Conservation (phyloP, 1,140 invertebrate species). For the Lithobius niger region DNA sequence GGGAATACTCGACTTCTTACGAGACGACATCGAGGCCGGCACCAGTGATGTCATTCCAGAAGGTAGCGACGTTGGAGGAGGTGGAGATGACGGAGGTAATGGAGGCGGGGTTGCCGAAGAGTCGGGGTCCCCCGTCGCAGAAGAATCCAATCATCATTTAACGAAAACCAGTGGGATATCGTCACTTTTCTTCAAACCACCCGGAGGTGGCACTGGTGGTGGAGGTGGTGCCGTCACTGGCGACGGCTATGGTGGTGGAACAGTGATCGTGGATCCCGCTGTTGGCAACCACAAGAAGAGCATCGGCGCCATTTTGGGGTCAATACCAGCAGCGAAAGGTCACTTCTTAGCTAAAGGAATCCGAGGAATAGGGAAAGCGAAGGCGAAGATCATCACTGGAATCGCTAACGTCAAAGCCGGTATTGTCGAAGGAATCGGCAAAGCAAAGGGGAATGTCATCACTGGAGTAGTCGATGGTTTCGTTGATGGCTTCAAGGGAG, state of each 20-base stretch:
- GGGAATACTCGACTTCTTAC: no score
- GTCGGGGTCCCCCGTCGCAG: no score
- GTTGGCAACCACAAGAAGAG: not conserved
- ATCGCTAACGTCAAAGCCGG: slow-evolving; percentile 5
- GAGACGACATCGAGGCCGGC: no score
- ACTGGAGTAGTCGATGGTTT: not conserved
- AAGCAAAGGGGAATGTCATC: slow-evolving; percentile 2
- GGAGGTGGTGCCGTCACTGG: not conserved
- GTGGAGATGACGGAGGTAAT: no score
- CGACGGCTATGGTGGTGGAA: not conserved
- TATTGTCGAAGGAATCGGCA: slow-evolving; percentile 4
- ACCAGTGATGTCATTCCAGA: no score
- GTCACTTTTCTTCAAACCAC: no score
- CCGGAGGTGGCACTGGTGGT: not conserved
- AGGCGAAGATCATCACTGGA: not conserved
- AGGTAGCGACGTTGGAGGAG: no score
- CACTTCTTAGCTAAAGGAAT: slow-evolving; percentile 1
- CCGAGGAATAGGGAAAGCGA: not conserved
- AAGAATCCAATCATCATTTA: no score
- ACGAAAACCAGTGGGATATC: no score
- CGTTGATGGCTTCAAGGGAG: not conserved
- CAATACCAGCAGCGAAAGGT: not conserved
- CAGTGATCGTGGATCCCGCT: not conserved
- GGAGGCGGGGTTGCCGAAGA: no score
- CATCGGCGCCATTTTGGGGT: slow-evolving; percentile 1